Evolutionary conservation across 1,140 invertebrate species (phyloP), one percentile per base, ranked within the genome.

Genomic region (Camponotus vicinus): DNA sequence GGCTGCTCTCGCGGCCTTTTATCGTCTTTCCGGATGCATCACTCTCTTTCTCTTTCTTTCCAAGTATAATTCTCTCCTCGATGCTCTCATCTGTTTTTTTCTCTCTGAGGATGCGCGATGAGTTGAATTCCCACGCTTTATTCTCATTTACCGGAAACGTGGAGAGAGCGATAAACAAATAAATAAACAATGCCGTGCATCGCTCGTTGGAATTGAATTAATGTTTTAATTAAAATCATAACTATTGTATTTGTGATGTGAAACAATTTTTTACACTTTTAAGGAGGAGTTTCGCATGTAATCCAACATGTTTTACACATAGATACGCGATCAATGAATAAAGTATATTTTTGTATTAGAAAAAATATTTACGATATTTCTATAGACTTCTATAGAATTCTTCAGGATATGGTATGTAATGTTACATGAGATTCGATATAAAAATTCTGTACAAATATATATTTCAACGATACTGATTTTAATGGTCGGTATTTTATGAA

Each of bases 151-250:
- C 40, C 2, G 55, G 57, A 73, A 69, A 40, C 3, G 11, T 40
- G 64, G 40, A 82, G 40, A n/a, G 52, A 61, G 27, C 40, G n/a
- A 83, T 83, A 83, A 75, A 73, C 40, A 73, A 80, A 70, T 70
- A 57, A 18, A 73, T 2, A 18, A 34, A 83, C 40, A 83, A 83
- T 73, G 18, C 9, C 66, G 40, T 21, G 21, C 7, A n/a, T 15
- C 5, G 5, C 66, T 80, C 34, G 15, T 42, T 5, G 15, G 27
- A 2, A 75, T 83, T 83, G 40, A 63, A 83, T 83, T 75, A 63
- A 32, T 27, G 55, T 27, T 83, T 83, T 75, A 83, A 83, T 73
- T 73, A 75, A 59, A 63, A 61, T 82, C 27, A 13, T 37, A 34
- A 8, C 55, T 27, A 71, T 80, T 80, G 34, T 75, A 49, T 71